Evolutionary conservation across 2,797 vertebrate species (phyloP).

Genomic region (Myotis myotis): DNA sequence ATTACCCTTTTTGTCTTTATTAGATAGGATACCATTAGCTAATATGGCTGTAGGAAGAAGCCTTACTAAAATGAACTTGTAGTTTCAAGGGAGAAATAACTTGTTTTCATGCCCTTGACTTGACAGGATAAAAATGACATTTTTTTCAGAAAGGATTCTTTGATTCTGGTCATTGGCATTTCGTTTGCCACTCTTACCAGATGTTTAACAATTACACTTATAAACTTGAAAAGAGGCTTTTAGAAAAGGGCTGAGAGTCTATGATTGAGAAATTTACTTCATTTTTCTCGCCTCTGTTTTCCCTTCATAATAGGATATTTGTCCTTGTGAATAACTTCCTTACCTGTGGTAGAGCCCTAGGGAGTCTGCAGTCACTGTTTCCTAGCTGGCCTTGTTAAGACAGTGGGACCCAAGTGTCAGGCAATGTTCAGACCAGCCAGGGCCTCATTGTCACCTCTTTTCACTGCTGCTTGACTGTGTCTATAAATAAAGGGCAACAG

Average conservation of each 20-base stretch:
- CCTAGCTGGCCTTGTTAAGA: not conserved
- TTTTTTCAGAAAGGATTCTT: slow-evolving; percentile 31
- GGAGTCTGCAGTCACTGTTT: not conserved
- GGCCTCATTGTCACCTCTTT: not conserved
- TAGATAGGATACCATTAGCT: not conserved
- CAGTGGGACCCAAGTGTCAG: not conserved
- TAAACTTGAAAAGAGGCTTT: slow-evolving; percentile 52
- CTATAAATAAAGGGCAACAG: not conserved
- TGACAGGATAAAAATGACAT: not conserved
- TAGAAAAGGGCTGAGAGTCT: slow-evolving; percentile 32
- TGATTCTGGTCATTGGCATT: not conserved
- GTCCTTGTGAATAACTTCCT: slow-evolving; percentile 41
- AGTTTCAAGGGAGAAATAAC: not conserved
- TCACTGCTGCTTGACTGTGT: not conserved
- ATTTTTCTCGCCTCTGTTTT: slow-evolving; percentile 61
- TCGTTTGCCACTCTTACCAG: slow-evolving; percentile 14
- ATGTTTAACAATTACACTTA: slow-evolving; percentile 32
- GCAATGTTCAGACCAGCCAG: not conserved
- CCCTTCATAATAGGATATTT: slow-evolving; percentile 37
- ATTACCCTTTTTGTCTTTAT: too few species aligned
- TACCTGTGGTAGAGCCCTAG: not conserved
- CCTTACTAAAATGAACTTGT: not conserved
- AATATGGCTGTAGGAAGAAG: not conserved
- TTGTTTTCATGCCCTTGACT: not conserved
- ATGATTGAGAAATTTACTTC: slow-evolving; percentile 54